phyloP scores from a whole-genome alignment of 64 coral and sea anemone species.

The Porites australiensis region DNA sequence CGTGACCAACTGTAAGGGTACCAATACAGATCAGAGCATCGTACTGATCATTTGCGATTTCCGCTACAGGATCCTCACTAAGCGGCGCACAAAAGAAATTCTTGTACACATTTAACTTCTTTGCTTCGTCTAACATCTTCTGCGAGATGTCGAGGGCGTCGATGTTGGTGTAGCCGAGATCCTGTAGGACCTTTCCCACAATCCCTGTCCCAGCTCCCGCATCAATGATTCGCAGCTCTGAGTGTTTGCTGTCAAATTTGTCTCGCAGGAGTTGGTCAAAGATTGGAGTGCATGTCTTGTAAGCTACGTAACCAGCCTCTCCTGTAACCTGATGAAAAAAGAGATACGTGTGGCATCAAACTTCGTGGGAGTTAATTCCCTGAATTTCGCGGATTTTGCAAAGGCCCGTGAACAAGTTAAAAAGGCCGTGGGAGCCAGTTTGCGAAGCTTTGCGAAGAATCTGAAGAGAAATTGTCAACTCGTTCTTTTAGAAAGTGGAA shows the following conservation, averaged over 20 bases:
- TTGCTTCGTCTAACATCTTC: slow-evolving; percentile 65
- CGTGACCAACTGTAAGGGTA: slow-evolving; percentile 57
- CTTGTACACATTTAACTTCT: slow-evolving; percentile 75
- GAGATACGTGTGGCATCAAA: no score
- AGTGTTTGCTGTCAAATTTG: background rate
- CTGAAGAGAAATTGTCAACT: no score
- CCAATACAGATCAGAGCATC: slow-evolving; percentile 63
- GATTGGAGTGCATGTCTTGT: slow-evolving; percentile 11
- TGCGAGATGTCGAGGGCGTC: slow-evolving; percentile 65
- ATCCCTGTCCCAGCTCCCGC: slow-evolving; percentile 73
- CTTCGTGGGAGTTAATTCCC: no score
- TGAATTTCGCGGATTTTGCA: no score
- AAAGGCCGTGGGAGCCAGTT: no score
- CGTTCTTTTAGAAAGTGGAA: no score
- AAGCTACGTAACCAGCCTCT: slow-evolving; percentile 37
- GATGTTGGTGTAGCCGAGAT: slow-evolving; percentile 55
- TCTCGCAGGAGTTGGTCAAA: slow-evolving; percentile 17
- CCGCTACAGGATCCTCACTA: slow-evolving; percentile 17
- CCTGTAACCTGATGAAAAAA: background rate
- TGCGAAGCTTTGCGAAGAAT: no score
- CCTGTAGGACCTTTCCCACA: slow-evolving; percentile 30
- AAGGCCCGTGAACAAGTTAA: no score
- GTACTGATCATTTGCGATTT: slow-evolving; percentile 40
- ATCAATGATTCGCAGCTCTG: slow-evolving; percentile 36
- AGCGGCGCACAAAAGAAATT: slow-evolving; percentile 48